phyloP scores from a whole-genome alignment of 2,888 invertebrate species.

The Meteorus cinctellus region DNA sequence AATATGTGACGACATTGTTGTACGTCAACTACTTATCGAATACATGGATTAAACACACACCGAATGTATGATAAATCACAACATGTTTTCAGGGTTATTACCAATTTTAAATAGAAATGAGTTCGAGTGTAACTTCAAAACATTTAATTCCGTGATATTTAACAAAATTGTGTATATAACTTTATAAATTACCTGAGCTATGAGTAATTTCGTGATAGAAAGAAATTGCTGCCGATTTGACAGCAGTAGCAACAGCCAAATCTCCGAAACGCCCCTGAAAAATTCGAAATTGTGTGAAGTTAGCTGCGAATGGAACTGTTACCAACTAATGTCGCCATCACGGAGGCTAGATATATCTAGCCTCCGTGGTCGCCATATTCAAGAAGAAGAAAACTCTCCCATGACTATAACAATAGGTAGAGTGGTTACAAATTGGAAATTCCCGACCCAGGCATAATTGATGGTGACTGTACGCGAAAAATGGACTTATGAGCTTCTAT shows the following conservation, averaged over 20 bases:
- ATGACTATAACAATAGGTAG: too few relatives aligned
- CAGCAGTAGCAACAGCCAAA: slow-evolving; percentile 45
- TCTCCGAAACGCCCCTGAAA: slow-evolving; percentile 40
- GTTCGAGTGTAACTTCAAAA: not conserved
- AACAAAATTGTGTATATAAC: not conserved
- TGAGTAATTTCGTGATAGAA: slow-evolving; percentile 46
- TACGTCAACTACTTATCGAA: not conserved
- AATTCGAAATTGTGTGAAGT: slow-evolving; percentile 18
- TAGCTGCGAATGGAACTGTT: not conserved
- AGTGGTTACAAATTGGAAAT: too few relatives aligned
- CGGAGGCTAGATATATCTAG: too few relatives aligned
- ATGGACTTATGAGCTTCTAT: too few relatives aligned
- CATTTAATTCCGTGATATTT: not conserved
- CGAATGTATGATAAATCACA: not conserved
- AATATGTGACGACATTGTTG: slow-evolving; percentile 3
- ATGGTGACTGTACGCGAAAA: too few relatives aligned
- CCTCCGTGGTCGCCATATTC: too few relatives aligned
- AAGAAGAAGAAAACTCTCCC: too few relatives aligned
- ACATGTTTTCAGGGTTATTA: not conserved
- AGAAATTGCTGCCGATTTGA: slow-evolving; percentile 51
- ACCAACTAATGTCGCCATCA: not conserved
- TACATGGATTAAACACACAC: not conserved
- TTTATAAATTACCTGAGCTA: slow-evolving; percentile 47
- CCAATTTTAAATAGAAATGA: not conserved
- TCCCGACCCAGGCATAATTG: too few relatives aligned